Percentiles rank a stretch among this genome's conserved stretches.
These are phyloP conservation scores for Planiliza haematocheilus DNA, from an alignment of 2,113 vertebrate genomes.

Conservation along the genomic window DNA sequence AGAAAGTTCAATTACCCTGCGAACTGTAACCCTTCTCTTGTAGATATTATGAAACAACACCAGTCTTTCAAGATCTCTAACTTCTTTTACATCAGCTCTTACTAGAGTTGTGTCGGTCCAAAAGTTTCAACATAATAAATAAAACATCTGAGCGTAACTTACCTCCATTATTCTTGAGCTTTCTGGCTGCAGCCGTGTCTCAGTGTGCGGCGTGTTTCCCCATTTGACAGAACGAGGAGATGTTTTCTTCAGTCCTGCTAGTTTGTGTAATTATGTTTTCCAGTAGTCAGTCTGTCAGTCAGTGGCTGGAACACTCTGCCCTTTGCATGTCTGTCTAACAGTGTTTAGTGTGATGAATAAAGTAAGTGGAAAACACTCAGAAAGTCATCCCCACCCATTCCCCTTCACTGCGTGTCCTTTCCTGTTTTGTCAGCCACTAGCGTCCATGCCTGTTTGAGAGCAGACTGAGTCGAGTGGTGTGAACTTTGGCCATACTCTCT, in stretches of 20 bases:
- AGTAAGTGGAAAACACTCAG: slow-evolving; percentile 71
- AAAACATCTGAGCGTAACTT: slow-evolving; percentile 40
- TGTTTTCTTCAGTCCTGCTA: slow-evolving; percentile 29
- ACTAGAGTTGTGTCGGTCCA: too few species aligned
- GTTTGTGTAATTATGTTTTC: slow-evolving; percentile 55
- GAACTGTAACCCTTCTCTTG: not conserved
- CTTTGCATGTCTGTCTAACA: slow-evolving; percentile 38
- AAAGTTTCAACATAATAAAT: not conserved
- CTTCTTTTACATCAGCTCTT: too few species aligned
- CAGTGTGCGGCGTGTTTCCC: not conserved
- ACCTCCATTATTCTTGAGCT: slow-evolving; percentile 68
- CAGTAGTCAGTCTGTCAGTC: slow-evolving; percentile 36
- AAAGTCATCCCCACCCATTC: slow-evolving; percentile 77
- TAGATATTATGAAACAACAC: not conserved
- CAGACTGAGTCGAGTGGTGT: slow-evolving; percentile 6
- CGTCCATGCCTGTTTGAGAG: slow-evolving; percentile 32
- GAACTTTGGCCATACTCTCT: too few species aligned
- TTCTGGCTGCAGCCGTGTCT: slow-evolving; percentile 30
- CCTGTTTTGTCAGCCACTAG: slow-evolving; percentile 75
- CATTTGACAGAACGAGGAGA: not conserved
- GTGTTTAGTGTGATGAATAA: slow-evolving; percentile 69
- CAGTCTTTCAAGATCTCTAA: too few species aligned
- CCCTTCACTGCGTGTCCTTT: slow-evolving; percentile 71
- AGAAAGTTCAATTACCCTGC: too few species aligned
- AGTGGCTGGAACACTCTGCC: slow-evolving; percentile 16